phyloP scores from a whole-genome alignment of 2,888 invertebrate genomes.

The Operophtera brumata region DNA sequence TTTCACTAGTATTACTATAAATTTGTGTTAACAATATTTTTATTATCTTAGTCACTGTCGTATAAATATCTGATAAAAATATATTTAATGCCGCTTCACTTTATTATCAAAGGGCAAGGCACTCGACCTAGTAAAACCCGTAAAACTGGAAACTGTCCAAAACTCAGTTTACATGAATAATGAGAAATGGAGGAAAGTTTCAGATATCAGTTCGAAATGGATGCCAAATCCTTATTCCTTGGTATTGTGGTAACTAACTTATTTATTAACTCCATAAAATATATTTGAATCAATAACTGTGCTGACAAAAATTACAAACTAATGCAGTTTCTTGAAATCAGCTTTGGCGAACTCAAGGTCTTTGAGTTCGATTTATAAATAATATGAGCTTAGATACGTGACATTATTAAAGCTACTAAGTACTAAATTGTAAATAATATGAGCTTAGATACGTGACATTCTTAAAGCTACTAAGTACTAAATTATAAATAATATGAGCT shows the following conservation, averaged over 20 bases:
- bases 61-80: conserved; percentile 3
- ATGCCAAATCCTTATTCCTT: conserved; percentile 17
- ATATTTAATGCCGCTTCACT: conserved; percentile 1
- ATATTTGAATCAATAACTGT: neutral
- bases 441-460: neutral
- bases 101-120: conserved; percentile 26
- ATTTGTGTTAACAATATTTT: too few species aligned
- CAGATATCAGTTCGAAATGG: conserved; percentile 9
- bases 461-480: neutral
- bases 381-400: neutral
- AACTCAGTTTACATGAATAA: conserved; percentile 21
- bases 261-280: conserved; percentile 7
- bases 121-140: conserved; percentile 22
- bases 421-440: neutral
- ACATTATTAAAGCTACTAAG: neutral
- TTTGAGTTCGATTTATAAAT: neutral
- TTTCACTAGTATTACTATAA: too few species aligned
- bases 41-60: neutral
- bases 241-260: conserved; percentile 9
- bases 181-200: conserved; percentile 14
- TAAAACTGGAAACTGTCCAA: conserved; percentile 29
- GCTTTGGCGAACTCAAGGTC: too few species aligned
- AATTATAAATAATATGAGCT: neutral
- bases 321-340: too few species aligned
- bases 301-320: too few species aligned